phyloP scores from a whole-genome alignment of 2,797 vertebrate species.

The Antrozous pallidus region DNA sequence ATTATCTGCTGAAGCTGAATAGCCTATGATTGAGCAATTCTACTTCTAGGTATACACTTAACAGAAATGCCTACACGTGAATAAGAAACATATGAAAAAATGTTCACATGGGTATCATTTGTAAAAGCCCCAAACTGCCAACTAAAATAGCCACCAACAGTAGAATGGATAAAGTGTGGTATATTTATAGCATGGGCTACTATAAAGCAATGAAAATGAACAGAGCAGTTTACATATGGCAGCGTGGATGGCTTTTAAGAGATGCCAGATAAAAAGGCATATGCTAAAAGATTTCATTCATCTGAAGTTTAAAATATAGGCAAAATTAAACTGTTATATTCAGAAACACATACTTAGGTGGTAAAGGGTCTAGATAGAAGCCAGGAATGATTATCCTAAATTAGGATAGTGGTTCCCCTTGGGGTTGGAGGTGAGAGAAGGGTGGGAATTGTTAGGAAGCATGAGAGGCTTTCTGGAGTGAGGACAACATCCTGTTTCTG shows the following conservation, averaged over 20 bases:
- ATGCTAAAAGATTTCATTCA: neutral
- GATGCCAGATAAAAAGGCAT: neutral
- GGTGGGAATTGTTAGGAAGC: neutral
- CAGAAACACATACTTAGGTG: neutral
- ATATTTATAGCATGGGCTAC: neutral
- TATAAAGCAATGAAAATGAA: slow-evolving; percentile 12
- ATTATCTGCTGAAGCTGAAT: neutral
- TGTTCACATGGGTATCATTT: neutral
- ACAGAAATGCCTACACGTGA: neutral
- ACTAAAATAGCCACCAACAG: neutral
- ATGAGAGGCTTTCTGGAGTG: neutral
- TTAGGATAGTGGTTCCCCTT: neutral
- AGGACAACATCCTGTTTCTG: neutral
- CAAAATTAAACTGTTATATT: neutral
- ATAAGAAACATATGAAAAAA: slow-evolving; percentile 3
- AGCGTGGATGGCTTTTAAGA: neutral
- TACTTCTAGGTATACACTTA: neutral
- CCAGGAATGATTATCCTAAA: neutral
- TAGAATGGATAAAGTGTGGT: neutral
- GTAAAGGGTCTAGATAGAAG: neutral
- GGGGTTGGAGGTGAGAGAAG: neutral
- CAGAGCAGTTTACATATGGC: neutral
- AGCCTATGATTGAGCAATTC: neutral
- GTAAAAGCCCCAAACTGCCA: neutral
- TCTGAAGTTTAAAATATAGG: neutral